Evolutionary conservation across 2,888 invertebrate genomes (phyloP), one percentile per base, ranked within the genome.

Genomic region (Chromoteleia sp.): DNA sequence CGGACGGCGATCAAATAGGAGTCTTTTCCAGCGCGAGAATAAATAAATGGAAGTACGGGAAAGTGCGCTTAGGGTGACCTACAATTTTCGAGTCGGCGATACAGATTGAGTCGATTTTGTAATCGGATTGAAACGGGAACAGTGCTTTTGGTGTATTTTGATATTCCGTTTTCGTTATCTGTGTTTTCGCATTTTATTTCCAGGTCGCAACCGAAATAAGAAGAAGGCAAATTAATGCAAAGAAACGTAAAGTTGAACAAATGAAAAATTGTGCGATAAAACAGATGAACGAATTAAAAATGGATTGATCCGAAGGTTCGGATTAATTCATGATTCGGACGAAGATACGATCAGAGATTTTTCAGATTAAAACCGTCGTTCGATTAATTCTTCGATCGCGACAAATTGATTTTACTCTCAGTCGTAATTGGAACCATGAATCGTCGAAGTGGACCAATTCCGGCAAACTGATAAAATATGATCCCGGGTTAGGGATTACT

Each of bases 21-120:
- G 71, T 17, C 78, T 71, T 78, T 78, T 78, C 29, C 71, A 71
- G 78, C 41, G 39, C 48, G 21, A 56, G 33, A 63, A 71, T 78
- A 63, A 70, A 70, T 71, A 56, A 78, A 78, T 67, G 39, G 41
- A 50, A 67, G 52, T 41, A 25, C 54, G 65, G 15, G 14, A 59
- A 33, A 50, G 29, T 48, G 15, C 30, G 54, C 21, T 63, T 12
- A 56, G 21, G 43, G 54, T 63, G 52, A 52, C 59, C 59, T 59
- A 45, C 56, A 56, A 56, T 43, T 56, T 68, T 41, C 0, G 17
- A 50, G 15, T 0, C 15, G 7, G 12, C 7, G 30, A 52, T 29
- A 54, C 39, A 65, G 19, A 65, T 41, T 39, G 41, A 52, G 52
- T 52, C 39, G 52, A 36, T 52, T 67, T 41, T 67, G 29, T 39